Percentiles rank a stretch among this genome's conserved stretches.
Conservation (phyloP, 2,113 vertebrate species). For the Hydrochoerus hydrochaeris region DNA sequence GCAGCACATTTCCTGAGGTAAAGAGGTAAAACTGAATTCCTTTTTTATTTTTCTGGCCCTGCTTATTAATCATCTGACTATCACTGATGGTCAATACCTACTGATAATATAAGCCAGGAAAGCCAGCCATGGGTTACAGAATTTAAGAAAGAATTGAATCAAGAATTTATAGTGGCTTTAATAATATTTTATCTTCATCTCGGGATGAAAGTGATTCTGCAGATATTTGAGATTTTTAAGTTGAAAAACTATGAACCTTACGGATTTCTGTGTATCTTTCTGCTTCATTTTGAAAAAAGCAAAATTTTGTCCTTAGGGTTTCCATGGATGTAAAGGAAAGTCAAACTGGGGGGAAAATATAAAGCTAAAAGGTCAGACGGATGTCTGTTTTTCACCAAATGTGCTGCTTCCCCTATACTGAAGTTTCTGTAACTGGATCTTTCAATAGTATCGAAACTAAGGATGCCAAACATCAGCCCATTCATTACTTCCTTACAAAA, state of each 20-base stretch:
- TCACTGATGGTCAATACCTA: neutral
- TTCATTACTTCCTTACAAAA: slow-evolving; percentile 6
- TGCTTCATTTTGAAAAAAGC: neutral
- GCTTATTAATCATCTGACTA: neutral
- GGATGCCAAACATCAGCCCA: neutral
- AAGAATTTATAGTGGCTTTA: neutral
- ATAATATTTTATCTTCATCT: neutral
- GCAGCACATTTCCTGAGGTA: neutral
- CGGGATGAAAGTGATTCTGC: neutral
- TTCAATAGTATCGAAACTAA: neutral
- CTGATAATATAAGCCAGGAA: neutral
- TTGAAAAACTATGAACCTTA: neutral
- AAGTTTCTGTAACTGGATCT: neutral
- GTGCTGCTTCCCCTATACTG: neutral
- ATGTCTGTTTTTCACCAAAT: neutral
- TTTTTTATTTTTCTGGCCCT: neutral
- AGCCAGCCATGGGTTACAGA: neutral
- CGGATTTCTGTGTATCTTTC: slow-evolving; percentile 22
- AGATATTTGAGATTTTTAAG: slow-evolving; percentile 24
- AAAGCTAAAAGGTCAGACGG: neutral
- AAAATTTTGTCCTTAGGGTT: neutral
- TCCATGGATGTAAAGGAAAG: neutral
- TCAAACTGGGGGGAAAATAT: neutral
- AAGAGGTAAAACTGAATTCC: neutral
- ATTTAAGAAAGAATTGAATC: slow-evolving; percentile 30